Percentiles rank a stretch among this genome's conserved stretches.
These are phyloP conservation scores for Halichoerus grypus DNA, from an alignment of 2,113 vertebrate species.

Conservation along the genomic window DNA sequence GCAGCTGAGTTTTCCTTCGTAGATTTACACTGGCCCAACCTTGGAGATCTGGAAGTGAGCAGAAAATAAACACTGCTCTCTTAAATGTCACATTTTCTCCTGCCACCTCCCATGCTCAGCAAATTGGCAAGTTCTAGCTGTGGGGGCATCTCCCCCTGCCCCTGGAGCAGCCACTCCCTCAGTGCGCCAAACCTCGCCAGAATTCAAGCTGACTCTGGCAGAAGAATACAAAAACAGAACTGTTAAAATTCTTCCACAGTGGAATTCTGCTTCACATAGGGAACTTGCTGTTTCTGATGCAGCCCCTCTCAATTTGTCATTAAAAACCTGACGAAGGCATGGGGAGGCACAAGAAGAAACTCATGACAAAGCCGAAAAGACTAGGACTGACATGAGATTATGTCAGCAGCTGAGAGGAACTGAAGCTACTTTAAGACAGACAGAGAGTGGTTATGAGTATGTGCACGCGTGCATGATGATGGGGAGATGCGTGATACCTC, in stretches of 20 bases:
- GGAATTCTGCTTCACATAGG: slow-evolving; percentile 50
- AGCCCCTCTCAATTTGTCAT: neutral
- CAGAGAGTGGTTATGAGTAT: no score
- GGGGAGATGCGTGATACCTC: neutral
- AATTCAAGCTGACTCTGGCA: slow-evolving; percentile 50
- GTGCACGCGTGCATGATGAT: neutral
- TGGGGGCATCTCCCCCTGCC: neutral
- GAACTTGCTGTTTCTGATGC: slow-evolving; percentile 47
- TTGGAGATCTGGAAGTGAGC: neutral
- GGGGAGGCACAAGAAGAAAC: neutral
- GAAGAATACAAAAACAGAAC: slow-evolving; percentile 54
- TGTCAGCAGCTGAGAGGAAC: slow-evolving; percentile 13
- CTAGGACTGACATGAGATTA: neutral
- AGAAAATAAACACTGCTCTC: neutral
- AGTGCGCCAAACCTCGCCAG: neutral
- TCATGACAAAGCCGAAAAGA: neutral
- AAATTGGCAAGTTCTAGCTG: neutral
- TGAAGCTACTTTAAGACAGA: neutral
- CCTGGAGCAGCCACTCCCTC: neutral
- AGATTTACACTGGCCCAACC: neutral
- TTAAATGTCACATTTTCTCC: neutral
- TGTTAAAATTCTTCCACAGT: slow-evolving; percentile 13
- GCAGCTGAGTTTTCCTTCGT: neutral
- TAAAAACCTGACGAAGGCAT: neutral
- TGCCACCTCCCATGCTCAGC: neutral